Conservation (phyloP, 2,113 vertebrate species). For the Rutilus rutilus region DNA sequence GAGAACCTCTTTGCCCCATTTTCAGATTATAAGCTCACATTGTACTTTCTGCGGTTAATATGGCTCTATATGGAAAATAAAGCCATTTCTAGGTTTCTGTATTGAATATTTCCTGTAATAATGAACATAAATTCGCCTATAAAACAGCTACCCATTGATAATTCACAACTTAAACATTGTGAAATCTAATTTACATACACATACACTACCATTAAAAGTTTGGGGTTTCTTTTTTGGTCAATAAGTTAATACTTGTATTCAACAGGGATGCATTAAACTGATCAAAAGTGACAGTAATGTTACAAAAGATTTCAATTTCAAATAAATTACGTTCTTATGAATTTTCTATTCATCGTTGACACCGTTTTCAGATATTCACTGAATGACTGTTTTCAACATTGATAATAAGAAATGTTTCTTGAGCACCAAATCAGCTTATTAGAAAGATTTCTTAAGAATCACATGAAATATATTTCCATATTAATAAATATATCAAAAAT, state of each 20-base stretch:
- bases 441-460: too few species aligned
- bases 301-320: background rate
- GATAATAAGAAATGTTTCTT: too few species aligned
- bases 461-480: too few species aligned
- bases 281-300: background rate
- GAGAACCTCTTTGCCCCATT: background rate
- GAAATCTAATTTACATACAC: too few species aligned
- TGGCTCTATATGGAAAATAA: background rate
- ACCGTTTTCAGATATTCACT: too few species aligned
- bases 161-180: background rate
- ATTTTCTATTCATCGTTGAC: background rate
- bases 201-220: background rate
- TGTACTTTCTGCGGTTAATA: background rate
- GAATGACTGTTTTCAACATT: too few species aligned
- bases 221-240: background rate
- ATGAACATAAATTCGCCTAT: background rate
- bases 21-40: background rate
- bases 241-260: background rate
- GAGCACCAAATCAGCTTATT: too few species aligned
- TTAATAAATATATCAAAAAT: too few species aligned
- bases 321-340: background rate
- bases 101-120: background rate
- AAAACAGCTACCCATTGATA: background rate
- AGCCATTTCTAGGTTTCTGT: background rate
- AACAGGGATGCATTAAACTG: background rate